Base-by-base conservation (phyloP, 2,888 invertebrate genomes). In the Netelia fuscicornis region DNA sequence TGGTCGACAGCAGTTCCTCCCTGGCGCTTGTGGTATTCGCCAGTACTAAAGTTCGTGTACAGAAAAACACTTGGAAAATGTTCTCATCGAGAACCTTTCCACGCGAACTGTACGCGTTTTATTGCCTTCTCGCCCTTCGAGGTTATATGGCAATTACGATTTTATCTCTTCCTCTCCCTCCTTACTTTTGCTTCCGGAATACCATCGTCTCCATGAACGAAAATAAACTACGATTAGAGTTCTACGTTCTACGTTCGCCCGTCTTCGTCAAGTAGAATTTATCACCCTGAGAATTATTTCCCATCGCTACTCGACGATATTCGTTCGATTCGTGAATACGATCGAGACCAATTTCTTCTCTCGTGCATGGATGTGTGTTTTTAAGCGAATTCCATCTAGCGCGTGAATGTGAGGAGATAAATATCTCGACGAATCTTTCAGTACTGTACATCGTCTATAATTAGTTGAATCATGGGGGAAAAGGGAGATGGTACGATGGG, bases 1-100 rank as follows among this genome's bases (percentile, higher is more conserved):
- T 81, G 81, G 84, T 70, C 68, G 58, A 37, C 56, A 65, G n/a
- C 65, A 52, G 58, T 58, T 13, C 68, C 62, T 74, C 54, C 60
- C 52, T 48, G 42, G 68, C 52, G 58, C 58, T 72, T 72, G 62
- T 77, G 64, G 62, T 67, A 84, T 81, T 81, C 42, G 72, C 75
- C 75, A 20, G 48, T 44, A 65, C 44, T n/a, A 20, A 17, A 30
- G 2, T 8, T 2, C 20, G 30, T 37, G 44, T 74, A 13, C 25
- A 71, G 2, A 58, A 58, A 10, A 2, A 54, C 72, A 78, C 74
- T 70, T 58, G 74, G 52, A 82, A 79, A 79, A 77, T 44, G 74
- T 80, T 67, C 42, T 23, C 54, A 67, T 67, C 58, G 37, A 13
- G 23, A 67, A 37, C 42, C 77, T 77, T 78, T 56, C 30, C 23